Conservation (phyloP, 1,140 invertebrate genomes). For the Holotrichia oblita region DNA sequence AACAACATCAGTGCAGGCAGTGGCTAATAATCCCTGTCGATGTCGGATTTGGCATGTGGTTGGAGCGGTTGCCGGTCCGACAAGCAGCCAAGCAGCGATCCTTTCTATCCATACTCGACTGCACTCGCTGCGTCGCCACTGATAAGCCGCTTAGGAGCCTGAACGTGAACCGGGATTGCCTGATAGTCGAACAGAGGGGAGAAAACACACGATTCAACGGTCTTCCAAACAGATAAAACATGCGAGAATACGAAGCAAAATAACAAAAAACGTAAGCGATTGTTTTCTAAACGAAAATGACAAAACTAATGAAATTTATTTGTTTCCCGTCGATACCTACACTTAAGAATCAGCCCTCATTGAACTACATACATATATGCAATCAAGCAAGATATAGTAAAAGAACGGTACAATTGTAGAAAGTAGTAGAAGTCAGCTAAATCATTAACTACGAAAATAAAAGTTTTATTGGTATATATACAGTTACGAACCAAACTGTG, state of each 20-base stretch:
- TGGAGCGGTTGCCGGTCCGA: slow-evolving; percentile 1
- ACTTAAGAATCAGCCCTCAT: too few relatives aligned
- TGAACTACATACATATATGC: too few relatives aligned
- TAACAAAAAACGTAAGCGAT: background rate
- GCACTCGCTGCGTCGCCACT: slow-evolving; percentile 11
- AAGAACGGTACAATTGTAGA: too few relatives aligned
- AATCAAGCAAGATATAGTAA: too few relatives aligned
- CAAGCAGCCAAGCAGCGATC: slow-evolving; percentile 17
- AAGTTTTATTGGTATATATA: too few relatives aligned
- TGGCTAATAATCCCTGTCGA: slow-evolving; percentile 34
- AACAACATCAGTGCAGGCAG: background rate
- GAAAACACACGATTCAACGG: background rate
- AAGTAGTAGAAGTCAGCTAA: too few relatives aligned
- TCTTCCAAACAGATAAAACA: background rate
- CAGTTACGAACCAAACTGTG: too few relatives aligned
- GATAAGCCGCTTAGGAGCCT: slow-evolving; percentile 32
- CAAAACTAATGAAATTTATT: background rate
- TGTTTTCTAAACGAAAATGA: background rate
- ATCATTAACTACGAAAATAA: too few relatives aligned
- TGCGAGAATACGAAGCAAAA: background rate
- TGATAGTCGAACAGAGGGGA: background rate
- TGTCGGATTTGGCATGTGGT: slow-evolving; percentile 31
- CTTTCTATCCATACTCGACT: background rate
- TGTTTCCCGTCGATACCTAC: background rate
- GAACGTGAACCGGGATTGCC: slow-evolving; percentile 4